A percentile compares a stretch with the other conserved stretches of the same genome.
Conservation (phyloP, 2,888 invertebrate genomes). For the Tetranychus piercei region DNA sequence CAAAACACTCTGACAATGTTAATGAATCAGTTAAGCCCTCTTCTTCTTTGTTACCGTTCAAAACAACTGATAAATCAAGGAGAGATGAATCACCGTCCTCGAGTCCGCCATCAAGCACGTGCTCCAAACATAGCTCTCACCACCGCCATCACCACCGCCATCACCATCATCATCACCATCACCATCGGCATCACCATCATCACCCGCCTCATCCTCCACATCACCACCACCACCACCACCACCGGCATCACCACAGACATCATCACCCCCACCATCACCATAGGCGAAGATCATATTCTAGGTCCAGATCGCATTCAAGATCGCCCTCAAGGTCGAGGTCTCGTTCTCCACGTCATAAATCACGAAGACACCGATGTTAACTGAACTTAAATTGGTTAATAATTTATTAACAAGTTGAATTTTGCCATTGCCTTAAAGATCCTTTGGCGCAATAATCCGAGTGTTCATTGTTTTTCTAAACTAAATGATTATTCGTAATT, state of each 20-base stretch:
- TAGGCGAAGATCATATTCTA: background rate
- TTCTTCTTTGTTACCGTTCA: background rate
- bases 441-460: too few species aligned
- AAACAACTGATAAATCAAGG: background rate
- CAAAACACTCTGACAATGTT: background rate
- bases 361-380: background rate
- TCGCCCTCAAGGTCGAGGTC: too few species aligned
- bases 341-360: background rate
- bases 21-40: background rate
- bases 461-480: too few species aligned
- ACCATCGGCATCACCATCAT: background rate
- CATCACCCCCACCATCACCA: background rate
- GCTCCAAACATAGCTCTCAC: background rate
- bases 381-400: too few species aligned
- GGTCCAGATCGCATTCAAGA: background rate
- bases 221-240: background rate
- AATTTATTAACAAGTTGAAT: too few species aligned
- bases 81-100: background rate
- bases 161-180: constrained; percentile 9
- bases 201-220: background rate
- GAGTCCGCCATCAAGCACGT: background rate
- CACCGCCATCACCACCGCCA: constrained; percentile 6
- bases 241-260: background rate
- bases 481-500: too few species aligned
- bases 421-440: too few species aligned